A percentile compares a stretch with the other conserved stretches of the same genome.
phyloP scores from a whole-genome alignment of 2,113 vertebrate genomes.

The Synchiropus splendidus region DNA sequence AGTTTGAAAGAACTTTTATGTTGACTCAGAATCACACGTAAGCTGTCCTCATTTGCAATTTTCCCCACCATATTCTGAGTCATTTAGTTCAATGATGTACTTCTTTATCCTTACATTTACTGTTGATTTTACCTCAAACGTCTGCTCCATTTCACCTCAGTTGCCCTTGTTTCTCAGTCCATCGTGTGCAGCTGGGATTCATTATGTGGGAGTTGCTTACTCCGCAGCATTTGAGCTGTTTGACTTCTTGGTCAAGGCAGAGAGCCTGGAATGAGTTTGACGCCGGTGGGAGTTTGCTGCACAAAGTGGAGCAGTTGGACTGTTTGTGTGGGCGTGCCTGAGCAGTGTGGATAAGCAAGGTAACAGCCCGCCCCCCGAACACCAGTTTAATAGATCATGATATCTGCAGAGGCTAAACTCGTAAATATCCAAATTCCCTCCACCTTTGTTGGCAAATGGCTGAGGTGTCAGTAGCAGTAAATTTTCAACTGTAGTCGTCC shows the following conservation, averaged over 20 bases:
- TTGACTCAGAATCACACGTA: too few relatives aligned
- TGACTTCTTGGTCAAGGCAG: constrained; percentile 11
- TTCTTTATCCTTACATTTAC: too few relatives aligned
- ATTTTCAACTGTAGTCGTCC: too few relatives aligned
- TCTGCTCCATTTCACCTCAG: constrained; percentile 23
- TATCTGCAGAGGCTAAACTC: too few relatives aligned
- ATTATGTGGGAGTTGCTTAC: constrained; percentile 39
- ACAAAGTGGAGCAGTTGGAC: constrained; percentile 18
- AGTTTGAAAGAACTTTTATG: too few relatives aligned
- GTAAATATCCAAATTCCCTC: too few relatives aligned
- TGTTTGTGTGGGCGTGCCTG: constrained; percentile 7
- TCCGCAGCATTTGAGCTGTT: constrained; percentile 25
- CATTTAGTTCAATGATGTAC: too few relatives aligned
- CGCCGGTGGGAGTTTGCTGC: constrained; percentile 17
- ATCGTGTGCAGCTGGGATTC: constrained; percentile 45
- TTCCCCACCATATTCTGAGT: neutral
- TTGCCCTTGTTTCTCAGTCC: constrained; percentile 32
- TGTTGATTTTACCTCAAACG: constrained; percentile 13
- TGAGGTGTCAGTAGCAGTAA: too few relatives aligned
- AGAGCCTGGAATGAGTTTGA: constrained; percentile 10
- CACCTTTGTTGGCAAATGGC: too few relatives aligned
- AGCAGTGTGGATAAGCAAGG: neutral
- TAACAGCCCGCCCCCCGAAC: neutral
- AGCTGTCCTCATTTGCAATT: too few relatives aligned
- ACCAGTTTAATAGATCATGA: too few relatives aligned